phyloP scores from a whole-genome alignment of 2,888 invertebrate species.

The Plemyria rubiginata region DNA sequence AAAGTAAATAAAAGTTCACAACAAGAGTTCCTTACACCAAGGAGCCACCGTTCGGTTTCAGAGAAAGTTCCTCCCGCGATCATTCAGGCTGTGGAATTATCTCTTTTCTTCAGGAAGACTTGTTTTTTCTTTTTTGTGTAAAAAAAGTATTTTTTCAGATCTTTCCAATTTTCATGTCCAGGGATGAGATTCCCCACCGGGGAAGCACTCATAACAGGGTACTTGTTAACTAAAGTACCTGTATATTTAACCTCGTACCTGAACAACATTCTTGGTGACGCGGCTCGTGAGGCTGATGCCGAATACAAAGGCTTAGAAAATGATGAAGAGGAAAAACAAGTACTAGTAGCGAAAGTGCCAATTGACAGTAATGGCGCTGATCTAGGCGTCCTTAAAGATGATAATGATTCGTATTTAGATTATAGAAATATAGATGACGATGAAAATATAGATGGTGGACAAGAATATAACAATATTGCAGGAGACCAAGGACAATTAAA shows the following conservation, averaged over 20 bases:
- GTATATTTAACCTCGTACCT: conserved; percentile 38
- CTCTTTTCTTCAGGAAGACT: not conserved
- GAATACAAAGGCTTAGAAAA: conserved; percentile 8
- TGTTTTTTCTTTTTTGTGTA: too few species aligned
- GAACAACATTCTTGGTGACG: not conserved
- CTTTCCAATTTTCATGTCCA: conserved; percentile 41
- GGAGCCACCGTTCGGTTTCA: too few species aligned
- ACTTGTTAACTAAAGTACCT: conserved; percentile 55
- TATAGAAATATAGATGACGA: not conserved
- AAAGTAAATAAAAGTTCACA: too few species aligned
- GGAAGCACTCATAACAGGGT: conserved; percentile 49
- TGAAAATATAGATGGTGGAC: not conserved
- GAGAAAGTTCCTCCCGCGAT: too few species aligned
- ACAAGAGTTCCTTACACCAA: too few species aligned
- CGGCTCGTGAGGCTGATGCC: not conserved
- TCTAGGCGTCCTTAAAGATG: too few species aligned
- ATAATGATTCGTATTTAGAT: not conserved
- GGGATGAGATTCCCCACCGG: conserved; percentile 17
- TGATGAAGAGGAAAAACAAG: not conserved
- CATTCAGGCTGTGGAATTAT: too few species aligned
- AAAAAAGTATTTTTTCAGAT: conserved; percentile 39
- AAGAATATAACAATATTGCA: not conserved
- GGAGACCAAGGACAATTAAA: not conserved
- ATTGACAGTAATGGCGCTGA: not conserved
- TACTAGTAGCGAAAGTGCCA: not conserved